phyloP scores from a whole-genome alignment of 2,888 invertebrate genomes.

The Branchinecta sandiegonensis region DNA sequence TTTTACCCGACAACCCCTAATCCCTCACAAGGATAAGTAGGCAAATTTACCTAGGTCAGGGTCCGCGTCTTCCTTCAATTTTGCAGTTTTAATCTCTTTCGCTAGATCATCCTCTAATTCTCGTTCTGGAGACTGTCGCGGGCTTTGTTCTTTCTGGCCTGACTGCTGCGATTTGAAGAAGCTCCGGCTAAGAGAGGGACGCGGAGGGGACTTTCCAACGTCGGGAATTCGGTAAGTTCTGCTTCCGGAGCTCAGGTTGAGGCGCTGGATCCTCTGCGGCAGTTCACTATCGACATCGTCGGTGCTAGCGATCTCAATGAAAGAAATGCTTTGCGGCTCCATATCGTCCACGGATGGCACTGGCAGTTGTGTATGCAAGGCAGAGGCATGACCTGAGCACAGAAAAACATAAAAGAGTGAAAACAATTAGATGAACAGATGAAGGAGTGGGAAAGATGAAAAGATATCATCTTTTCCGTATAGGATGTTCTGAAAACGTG shows the following conservation, averaged over 20 bases:
- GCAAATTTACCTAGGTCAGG: constrained; percentile 48
- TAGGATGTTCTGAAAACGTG: too few relatives aligned
- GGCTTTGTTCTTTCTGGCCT: constrained; percentile 14
- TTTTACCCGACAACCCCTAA: too few relatives aligned
- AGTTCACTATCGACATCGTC: constrained; percentile 39
- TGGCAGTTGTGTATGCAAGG: constrained; percentile 45
- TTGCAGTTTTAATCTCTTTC: constrained; percentile 26
- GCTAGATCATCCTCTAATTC: constrained; percentile 23
- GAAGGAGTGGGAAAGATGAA: too few relatives aligned
- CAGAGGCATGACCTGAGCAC: constrained; percentile 31
- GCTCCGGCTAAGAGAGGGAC: constrained; percentile 40
- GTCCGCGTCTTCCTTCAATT: constrained; percentile 30
- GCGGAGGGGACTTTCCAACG: constrained; percentile 50
- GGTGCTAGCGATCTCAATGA: constrained; percentile 52
- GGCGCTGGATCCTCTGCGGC: constrained; percentile 51
- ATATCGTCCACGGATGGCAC: constrained; percentile 64
- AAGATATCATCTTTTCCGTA: too few relatives aligned
- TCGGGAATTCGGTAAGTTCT: constrained; percentile 60
- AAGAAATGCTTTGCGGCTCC: constrained; percentile 85
- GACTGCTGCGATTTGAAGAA: constrained; percentile 25
- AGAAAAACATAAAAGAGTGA: too few relatives aligned
- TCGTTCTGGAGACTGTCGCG: constrained; percentile 24
- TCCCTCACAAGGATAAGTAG: too few relatives aligned
- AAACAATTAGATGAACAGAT: too few relatives aligned
- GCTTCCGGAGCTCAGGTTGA: constrained; percentile 74